These are phyloP conservation scores for Hoplodrina blanda DNA, from an alignment of 2,888 invertebrate species.

Conservation along the genomic window DNA sequence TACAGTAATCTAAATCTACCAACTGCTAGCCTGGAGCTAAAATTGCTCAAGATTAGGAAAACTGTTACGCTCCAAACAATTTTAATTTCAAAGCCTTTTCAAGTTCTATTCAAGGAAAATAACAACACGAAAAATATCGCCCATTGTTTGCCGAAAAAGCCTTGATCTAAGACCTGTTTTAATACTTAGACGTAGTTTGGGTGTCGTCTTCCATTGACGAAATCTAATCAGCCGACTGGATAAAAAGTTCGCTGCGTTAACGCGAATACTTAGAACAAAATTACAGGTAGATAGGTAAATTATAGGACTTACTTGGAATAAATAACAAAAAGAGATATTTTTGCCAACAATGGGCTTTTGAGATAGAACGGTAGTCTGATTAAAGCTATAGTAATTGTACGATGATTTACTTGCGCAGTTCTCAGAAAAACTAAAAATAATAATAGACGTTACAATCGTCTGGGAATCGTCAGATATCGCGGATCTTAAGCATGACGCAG, in stretches of 20 bases:
- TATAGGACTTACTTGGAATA: constrained; percentile 14
- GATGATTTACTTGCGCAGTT: constrained; percentile 37
- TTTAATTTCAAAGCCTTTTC: constrained; percentile 23
- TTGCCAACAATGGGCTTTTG: constrained; percentile 47
- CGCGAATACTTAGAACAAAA: not conserved
- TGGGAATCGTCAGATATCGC: constrained; percentile 46
- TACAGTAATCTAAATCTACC: constrained; percentile 32
- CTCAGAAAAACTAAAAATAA: constrained; percentile 35
- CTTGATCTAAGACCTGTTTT: constrained; percentile 23
- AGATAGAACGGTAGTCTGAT: constrained; percentile 20
- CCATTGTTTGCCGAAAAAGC: constrained; percentile 37
- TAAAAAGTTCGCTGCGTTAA: not conserved
- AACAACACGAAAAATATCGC: constrained; percentile 33
- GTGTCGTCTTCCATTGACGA: constrained; percentile 7
- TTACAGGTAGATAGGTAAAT: not conserved
- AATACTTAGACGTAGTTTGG: constrained; percentile 7
- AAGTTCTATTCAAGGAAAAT: constrained; percentile 30
- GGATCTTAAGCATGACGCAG: constrained; percentile 27
- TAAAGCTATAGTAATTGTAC: constrained; percentile 29
- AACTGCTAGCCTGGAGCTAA: constrained; percentile 26
- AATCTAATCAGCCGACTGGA: constrained; percentile 10
- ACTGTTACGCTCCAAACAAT: constrained; percentile 31
- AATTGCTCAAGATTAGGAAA: constrained; percentile 43
- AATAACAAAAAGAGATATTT: constrained; percentile 19
- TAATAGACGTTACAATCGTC: constrained; percentile 45